Evolutionary conservation across 2,888 invertebrate species (phyloP).

Genomic region (Pharmacophagus antenor): DNA sequence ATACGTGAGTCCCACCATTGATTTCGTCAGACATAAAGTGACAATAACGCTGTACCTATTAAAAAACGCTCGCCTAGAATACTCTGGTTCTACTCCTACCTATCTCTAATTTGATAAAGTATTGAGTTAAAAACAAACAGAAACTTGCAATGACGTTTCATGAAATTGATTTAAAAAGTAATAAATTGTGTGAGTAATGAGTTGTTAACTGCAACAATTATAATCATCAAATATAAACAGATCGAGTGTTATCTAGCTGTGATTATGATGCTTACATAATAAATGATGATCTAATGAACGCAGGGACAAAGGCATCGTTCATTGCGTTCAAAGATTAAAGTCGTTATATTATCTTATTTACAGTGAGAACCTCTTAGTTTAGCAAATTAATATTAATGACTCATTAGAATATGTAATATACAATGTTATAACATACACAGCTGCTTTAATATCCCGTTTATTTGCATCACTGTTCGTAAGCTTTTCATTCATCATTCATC

Average conservation of each 20-base stretch:
- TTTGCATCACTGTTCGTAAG: neutral
- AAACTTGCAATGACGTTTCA: too few relatives aligned
- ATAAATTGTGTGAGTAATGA: neutral
- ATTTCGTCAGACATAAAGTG: too few relatives aligned
- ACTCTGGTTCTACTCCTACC: too few relatives aligned
- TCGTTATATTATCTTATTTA: constrained; percentile 29
- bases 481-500: neutral
- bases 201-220: neutral
- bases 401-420: constrained; percentile 24
- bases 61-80: too few relatives aligned
- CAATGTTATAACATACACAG: constrained; percentile 15
- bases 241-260: constrained; percentile 13
- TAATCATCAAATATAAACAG: neutral
- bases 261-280: constrained; percentile 16
- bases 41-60: too few relatives aligned
- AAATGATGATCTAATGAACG: constrained; percentile 22
- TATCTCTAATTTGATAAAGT: neutral
- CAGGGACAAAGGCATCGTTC: constrained; percentile 24
- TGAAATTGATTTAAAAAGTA: neutral
- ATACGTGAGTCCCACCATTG: too few relatives aligned
- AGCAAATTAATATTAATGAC: constrained; percentile 24
- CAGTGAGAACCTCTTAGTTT: constrained; percentile 24
- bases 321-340: constrained; percentile 24
- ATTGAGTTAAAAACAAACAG: neutral
- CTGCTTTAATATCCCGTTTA: constrained; percentile 12